These are phyloP conservation scores for Pholis gunnellus DNA, from an alignment of 2,113 vertebrate species.

Conservation along the genomic window DNA sequence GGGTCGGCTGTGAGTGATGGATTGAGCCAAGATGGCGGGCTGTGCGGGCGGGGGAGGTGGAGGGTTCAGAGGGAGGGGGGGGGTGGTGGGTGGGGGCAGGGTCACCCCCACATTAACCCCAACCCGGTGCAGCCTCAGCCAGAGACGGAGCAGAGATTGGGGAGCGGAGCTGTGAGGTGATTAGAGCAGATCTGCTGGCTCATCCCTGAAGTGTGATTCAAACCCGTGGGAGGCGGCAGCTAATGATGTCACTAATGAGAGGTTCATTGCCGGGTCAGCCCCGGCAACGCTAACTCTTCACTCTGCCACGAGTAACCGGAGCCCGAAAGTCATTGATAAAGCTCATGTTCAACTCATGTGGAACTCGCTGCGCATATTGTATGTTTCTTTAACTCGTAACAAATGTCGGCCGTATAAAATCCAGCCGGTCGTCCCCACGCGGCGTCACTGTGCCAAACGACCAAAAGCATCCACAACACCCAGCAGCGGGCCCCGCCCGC, in stretches of 20 bases:
- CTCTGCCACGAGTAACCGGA: conserved; percentile 23
- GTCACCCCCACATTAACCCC: conserved; percentile 60
- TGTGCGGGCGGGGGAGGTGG: not conserved
- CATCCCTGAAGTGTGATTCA: conserved; percentile 53
- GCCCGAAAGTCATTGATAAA: not conserved
- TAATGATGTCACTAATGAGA: conserved; percentile 79
- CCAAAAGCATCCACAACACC: conserved; percentile 46
- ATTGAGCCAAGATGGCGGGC: conserved; percentile 31
- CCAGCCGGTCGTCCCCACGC: conserved; percentile 7
- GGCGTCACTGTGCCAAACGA: conserved; percentile 34
- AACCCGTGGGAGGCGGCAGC: conserved; percentile 25
- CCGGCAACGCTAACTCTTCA: conserved; percentile 33
- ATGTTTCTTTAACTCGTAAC: not conserved
- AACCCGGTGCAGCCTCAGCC: not conserved
- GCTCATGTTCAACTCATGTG: conserved; percentile 3
- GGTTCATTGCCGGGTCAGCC: conserved; percentile 71
- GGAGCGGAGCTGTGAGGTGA: conserved; percentile 22
- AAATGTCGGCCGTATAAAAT: not conserved
- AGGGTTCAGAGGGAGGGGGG: not conserved
- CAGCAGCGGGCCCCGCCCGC: conserved; percentile 37
- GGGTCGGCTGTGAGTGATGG: conserved; percentile 57
- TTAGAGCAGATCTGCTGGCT: conserved; percentile 43
- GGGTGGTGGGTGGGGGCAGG: not conserved
- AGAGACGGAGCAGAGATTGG: not conserved
- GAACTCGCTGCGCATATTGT: conserved; percentile 5